phyloP scores from a whole-genome alignment of 2,888 invertebrate genomes.

The Spodoptera picta region DNA sequence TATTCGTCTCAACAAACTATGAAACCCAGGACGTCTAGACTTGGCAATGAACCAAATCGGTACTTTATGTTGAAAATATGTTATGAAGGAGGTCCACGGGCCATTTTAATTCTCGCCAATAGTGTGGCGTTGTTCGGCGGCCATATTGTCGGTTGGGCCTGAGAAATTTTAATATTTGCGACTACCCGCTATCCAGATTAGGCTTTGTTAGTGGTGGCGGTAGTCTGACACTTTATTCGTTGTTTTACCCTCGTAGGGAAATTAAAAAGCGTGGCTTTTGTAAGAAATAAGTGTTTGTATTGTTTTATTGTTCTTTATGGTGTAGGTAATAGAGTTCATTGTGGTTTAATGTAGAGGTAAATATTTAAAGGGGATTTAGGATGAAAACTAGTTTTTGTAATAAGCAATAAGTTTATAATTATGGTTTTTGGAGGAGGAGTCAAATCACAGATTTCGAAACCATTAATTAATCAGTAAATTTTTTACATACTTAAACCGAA shows the following conservation, averaged over 20 bases:
- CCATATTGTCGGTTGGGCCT: slow-evolving; percentile 36
- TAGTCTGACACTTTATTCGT: slow-evolving; percentile 25
- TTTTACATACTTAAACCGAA: too few relatives aligned
- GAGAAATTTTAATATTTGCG: slow-evolving; percentile 59
- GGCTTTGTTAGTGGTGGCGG: slow-evolving; percentile 40
- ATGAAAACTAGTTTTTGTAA: too few relatives aligned
- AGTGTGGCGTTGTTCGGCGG: slow-evolving; percentile 39
- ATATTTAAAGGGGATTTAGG: too few relatives aligned
- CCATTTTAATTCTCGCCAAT: slow-evolving; percentile 50
- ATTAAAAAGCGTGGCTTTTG: slow-evolving; percentile 8
- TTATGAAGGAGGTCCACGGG: slow-evolving; percentile 19
- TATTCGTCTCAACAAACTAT: too few relatives aligned
- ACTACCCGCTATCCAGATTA: slow-evolving; percentile 51
- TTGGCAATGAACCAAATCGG: slow-evolving; percentile 42
- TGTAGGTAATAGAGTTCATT: neutral
- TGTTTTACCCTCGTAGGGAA: slow-evolving; percentile 19
- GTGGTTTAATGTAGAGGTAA: too few relatives aligned
- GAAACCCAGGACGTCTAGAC: neutral
- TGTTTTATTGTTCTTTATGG: neutral
- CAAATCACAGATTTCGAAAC: too few relatives aligned
- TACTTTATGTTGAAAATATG: slow-evolving; percentile 25
- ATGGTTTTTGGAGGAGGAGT: too few relatives aligned
- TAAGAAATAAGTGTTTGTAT: neutral
- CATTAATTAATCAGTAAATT: too few relatives aligned
- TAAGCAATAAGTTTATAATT: too few relatives aligned